Base-by-base conservation (phyloP, 2,113 vertebrate species). In the Sinocyclocheilus grahami region DNA sequence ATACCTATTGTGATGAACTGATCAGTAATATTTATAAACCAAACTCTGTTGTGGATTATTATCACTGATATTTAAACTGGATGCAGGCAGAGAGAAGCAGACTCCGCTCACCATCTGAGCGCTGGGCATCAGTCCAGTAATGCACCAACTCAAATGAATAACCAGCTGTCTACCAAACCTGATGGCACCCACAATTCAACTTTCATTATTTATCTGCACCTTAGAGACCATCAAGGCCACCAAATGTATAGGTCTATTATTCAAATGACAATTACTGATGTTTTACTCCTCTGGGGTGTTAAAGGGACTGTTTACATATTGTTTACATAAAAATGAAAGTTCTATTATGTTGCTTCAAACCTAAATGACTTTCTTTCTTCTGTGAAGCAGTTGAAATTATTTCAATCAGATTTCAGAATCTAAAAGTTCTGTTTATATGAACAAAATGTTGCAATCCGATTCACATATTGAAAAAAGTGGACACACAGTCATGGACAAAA, bases 161-260 rank as follows among this genome's bases (percentile, higher is more conserved):
- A 71, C 77, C 77, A 80, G 77, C 63, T 86, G 69, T 86, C 60
- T 82, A 86, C 83, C 65, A 72, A 85, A 86, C 87, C 81, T 86
- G 80, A 71, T 78, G 69, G 75, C 53, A 83, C 55, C 51, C 82
- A 65, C 51, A 76, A 20, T 80, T 88, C 42, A 76, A 33, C 81
- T 48, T 88, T 20, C 37, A 84, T 84, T 20, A n/a, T 33, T 63
- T 83, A 53, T 30, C 8, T 78, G 48, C 74, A 63, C n/a, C 82
- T 76, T 83, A 80, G 65, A 74, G 42, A 67, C 63, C 16, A 71
- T n/a, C 24, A 71, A 82, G 46, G 63, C 39, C 62, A 65, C 4
- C 42, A 69, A 51, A 82, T 14, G 5, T 11, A 46, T 48, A 51
- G 79, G 39, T 67, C 14, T 16, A 16, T 80, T 62, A 24, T 62